Base-by-base conservation (phyloP, 2,113 vertebrate genomes). In the Lipophrys pholis region DNA sequence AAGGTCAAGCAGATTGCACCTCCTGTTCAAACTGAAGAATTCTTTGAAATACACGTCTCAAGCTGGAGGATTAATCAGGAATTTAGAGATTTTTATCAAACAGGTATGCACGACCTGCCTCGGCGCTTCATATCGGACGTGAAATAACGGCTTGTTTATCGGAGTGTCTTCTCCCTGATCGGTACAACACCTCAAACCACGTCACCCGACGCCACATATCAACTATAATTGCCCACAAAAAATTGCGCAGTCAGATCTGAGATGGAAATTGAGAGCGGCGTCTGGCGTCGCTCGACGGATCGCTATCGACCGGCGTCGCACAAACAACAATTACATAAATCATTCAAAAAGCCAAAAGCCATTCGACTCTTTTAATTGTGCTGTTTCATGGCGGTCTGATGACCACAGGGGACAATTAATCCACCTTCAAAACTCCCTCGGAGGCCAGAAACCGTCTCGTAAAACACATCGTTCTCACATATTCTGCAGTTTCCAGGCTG, bases 261-360 rank as follows among this genome's bases (percentile, higher is more conserved):
- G 39, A 48, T 50, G 62, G 46, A 67, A 81, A 81, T 69, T 75
- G 12, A 41, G 52, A 52, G 52, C 62, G 76, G 68, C 1, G 8
- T 53, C 2, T 58, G 76, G 68, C 1, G 8, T 53, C 2, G 41
- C 56, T 54, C 78, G 81, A 83, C 80, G 80, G 80, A 81, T 86
- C 16, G 61, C 8, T 71, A 86, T 81, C 74, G 87, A 86, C 79
- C 59, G 55, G 38, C 45, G 59, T 75, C 21, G 46, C 55, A 17
- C 58, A 69, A 54, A 68, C 65, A 48, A 42, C 35, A 12, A 69
- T 70, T 66, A 65, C 45, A 41, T 75, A 41, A 52, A 30, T 50
- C 10, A 2, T 15, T 46, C 3, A 0, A 53, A 68, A 78, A 59
- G 42, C 63, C 21, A 68, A 43, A 64, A 42, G 35, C 48, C 17